Percentiles rank a stretch among this genome's conserved stretches.
phyloP scores from a whole-genome alignment of 2,888 invertebrate species.

The Crocallis elinguaria region DNA sequence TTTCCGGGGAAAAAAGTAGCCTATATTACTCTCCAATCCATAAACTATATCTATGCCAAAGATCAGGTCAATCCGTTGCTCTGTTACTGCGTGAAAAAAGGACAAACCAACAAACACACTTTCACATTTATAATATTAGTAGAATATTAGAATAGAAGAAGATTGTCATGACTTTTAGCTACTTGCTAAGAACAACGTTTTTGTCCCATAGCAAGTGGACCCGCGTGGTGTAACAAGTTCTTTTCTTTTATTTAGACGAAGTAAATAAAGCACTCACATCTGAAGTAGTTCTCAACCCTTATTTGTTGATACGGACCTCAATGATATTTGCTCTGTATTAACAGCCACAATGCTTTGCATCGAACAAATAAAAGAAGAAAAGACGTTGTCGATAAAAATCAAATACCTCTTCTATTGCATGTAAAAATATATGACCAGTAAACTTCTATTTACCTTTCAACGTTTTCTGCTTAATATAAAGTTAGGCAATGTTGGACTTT shows the following conservation, averaged over 20 bases:
- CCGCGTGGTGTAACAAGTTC: not conserved
- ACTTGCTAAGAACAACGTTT: too few relatives aligned
- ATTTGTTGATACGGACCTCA: not conserved
- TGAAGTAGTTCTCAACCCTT: not conserved
- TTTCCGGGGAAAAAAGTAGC: too few relatives aligned
- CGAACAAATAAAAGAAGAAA: constrained; percentile 1
- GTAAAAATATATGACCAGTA: not conserved
- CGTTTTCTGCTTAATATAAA: too few relatives aligned
- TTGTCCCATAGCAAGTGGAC: not conserved
- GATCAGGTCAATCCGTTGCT: too few relatives aligned
- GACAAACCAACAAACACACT: too few relatives aligned
- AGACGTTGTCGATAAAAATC: not conserved
- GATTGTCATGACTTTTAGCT: too few relatives aligned
- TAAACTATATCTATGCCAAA: too few relatives aligned
- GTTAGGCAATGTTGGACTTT: too few relatives aligned
- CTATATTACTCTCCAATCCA: too few relatives aligned
- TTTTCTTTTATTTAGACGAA: not conserved
- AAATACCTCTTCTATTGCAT: not conserved
- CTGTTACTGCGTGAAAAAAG: too few relatives aligned
- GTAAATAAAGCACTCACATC: not conserved
- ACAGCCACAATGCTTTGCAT: not conserved
- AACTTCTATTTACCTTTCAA: constrained; percentile 3
- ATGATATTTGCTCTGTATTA: not conserved
- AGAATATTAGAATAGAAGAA: too few relatives aligned
- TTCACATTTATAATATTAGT: too few relatives aligned